Percentiles rank a stretch among this genome's conserved stretches.
Evolutionary conservation across 2,888 invertebrate species (phyloP).

Genomic region (Nemurella pictetii): DNA sequence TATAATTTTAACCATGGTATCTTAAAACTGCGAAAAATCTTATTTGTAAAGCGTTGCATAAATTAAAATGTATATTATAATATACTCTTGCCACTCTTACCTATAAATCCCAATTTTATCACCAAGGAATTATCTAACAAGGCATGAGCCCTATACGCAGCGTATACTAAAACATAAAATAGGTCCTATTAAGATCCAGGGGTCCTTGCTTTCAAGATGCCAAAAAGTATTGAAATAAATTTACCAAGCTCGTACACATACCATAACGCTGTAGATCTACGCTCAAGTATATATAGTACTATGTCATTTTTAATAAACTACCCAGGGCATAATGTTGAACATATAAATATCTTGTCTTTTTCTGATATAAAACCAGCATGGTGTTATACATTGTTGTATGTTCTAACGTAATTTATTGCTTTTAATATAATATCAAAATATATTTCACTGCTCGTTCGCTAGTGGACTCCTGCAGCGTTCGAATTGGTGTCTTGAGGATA

Average conservation of each 20-base stretch:
- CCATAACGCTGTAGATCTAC: too few species aligned
- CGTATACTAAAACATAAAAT: constrained; percentile 7
- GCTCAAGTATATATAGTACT: neutral
- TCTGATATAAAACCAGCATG: constrained; percentile 13
- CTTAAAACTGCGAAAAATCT: neutral
- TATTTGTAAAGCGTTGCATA: too few species aligned
- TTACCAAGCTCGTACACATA: neutral
- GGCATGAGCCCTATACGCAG: neutral
- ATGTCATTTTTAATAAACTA: neutral
- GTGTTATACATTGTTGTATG: neutral
- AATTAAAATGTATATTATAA: too few species aligned
- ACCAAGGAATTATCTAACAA: neutral
- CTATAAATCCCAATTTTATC: neutral
- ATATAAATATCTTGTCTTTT: constrained; percentile 9
- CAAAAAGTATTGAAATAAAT: constrained; percentile 26
- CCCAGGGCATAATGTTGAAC: neutral
- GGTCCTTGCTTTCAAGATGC: constrained; percentile 15
- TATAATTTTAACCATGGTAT: too few species aligned
- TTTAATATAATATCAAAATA: neutral
- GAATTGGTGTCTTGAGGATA: neutral
- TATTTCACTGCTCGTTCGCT: neutral
- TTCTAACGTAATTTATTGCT: neutral
- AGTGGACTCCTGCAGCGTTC: neutral
- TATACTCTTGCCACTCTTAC: neutral
- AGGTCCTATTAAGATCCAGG: constrained; percentile 15